Evolutionary conservation across 2,797 vertebrate species (phyloP).

Genomic region (Acanthis flammea): DNA sequence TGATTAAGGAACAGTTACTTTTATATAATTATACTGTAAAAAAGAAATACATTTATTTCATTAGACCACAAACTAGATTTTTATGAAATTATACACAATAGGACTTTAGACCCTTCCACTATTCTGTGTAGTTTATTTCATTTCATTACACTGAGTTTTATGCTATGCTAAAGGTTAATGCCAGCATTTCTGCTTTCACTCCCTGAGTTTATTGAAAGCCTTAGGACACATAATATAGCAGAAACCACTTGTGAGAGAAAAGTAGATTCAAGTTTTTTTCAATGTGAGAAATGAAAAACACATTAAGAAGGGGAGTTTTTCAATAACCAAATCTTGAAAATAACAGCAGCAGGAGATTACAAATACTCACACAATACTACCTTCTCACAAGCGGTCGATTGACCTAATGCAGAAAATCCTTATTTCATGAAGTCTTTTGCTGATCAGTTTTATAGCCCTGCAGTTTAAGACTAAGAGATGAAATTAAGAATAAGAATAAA

Average conservation of each 20-base stretch:
- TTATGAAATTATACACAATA: neutral
- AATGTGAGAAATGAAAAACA: neutral
- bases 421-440: neutral
- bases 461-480: neutral
- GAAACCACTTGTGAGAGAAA: neutral
- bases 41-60: neutral
- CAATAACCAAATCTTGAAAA: neutral
- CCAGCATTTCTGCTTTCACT: neutral
- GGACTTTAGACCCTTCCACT: neutral
- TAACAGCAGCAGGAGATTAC: neutral
- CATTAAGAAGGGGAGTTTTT: neutral
- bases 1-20: neutral
- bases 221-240: constrained; percentile 23
- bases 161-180: constrained; percentile 26
- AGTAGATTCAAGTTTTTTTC: neutral
- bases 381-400: neutral
- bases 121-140: neutral
- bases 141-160: neutral
- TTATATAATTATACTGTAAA: neutral
- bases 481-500: neutral
- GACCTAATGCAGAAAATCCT: neutral
- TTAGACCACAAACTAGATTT: neutral
- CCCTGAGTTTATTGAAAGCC: constrained; percentile 45
- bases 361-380: neutral
- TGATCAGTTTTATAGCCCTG: neutral